Base-by-base conservation (phyloP, 2,888 invertebrate genomes). In the Ectemnius cavifrons region DNA sequence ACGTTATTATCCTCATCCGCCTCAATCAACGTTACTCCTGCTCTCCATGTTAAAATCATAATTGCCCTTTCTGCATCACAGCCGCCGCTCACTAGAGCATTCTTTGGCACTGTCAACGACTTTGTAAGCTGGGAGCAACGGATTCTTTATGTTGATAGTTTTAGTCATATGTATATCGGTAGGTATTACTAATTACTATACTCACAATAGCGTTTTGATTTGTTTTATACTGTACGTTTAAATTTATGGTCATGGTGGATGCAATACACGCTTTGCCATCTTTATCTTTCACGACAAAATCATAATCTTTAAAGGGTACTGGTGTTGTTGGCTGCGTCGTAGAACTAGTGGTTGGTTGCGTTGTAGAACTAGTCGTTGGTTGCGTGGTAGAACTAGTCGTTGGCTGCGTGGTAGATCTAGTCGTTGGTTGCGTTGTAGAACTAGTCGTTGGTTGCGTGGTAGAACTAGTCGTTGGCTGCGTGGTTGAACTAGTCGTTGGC, bases 51-150 rank as follows among this genome's bases (percentile, higher is more conserved):
- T 4, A 69, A n/a, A 0, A 0, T 0, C 28, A 63, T 57, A 0
- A 0, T 0, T 0, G 18, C 4, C 0, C 0, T 0, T 4, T 0
- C 1, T 1, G 2, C 0, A 0, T 13, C 1, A 2, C 63, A 49
- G 0, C 0, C 0, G 28, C 59, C 69, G 1, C 0, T 14, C n/a
- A 2, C 4, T 16, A 1, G 1, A 52, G 52, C 16, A 0, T 14
- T 2, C 16, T 52, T 14, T 52, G n/a, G n/a, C 52, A 52, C 52
- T 16, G 0, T 0, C 52, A 52, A 52, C n/a, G 8, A 4, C 16
- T 37, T 37, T 37, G 37, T 37, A 37, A 2, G 8, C 37, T 37
- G 8, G 11, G 2, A 37, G 2, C 4, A 37, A 37, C 3, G 37
- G 8, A 37, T 37, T 8, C 5, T 37, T 37, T 37, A 37, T 6